Conservation (phyloP, 2,113 vertebrate species). For the Pimephales promelas region DNA sequence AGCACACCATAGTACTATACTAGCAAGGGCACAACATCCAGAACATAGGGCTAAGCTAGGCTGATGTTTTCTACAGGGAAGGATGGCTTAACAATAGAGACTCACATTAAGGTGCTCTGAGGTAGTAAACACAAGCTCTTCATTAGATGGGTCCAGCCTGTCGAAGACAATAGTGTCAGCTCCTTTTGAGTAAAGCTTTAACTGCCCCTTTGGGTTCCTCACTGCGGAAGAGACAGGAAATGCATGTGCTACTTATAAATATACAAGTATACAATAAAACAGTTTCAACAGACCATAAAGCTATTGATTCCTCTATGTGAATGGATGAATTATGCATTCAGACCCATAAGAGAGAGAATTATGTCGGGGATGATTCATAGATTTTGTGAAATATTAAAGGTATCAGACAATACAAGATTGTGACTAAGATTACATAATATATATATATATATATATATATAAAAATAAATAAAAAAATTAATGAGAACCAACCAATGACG, state of each 20-base stretch:
- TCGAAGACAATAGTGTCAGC: slow-evolving; percentile 73
- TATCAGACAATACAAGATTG: background rate
- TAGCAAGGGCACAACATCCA: no score
- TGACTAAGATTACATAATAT: background rate
- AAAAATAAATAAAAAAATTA: no score
- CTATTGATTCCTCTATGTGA: background rate
- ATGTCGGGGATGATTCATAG: background rate
- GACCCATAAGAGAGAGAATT: background rate
- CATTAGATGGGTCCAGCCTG: slow-evolving; percentile 68
- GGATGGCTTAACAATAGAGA: slow-evolving; percentile 1
- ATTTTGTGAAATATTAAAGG: slow-evolving; percentile 11
- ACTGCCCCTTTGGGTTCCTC: slow-evolving; percentile 70
- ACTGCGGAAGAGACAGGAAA: slow-evolving; percentile 60
- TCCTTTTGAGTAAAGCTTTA: slow-evolving; percentile 75
- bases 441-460: no score
- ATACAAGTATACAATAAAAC: slow-evolving; percentile 7
- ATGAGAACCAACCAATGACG: slow-evolving; percentile 72
- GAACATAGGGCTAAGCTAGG: no score
- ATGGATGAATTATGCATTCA: slow-evolving; percentile 16
- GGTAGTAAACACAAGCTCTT: slow-evolving; percentile 65
- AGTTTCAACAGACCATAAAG: background rate
- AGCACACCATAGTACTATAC: no score
- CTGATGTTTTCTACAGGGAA: background rate
- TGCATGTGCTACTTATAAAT: slow-evolving; percentile 4
- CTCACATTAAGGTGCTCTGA: slow-evolving; percentile 70